Conservation (phyloP, 1,140 invertebrate genomes). For the Apis laboriosa region DNA sequence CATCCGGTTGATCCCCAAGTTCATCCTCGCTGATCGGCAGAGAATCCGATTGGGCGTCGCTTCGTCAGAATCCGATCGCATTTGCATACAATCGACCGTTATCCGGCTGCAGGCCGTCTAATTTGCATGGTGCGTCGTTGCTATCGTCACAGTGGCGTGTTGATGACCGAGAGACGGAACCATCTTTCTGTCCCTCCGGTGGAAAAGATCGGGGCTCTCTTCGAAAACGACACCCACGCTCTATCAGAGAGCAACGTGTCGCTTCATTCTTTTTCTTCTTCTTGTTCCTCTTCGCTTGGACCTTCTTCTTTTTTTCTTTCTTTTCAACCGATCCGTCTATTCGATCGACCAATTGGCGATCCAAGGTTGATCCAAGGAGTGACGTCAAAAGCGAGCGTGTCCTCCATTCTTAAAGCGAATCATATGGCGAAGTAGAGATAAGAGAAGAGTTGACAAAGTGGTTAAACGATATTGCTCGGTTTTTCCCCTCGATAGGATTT, state of each 20-base stretch:
- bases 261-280: too few relatives aligned
- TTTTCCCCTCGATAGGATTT: neutral
- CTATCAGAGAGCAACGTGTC: too few relatives aligned
- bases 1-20: slow-evolving; percentile 45
- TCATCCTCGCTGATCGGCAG: slow-evolving; percentile 10
- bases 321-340: neutral
- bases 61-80: slow-evolving; percentile 61
- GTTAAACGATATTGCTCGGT: neutral
- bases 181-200: neutral
- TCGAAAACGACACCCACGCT: slow-evolving; percentile 13
- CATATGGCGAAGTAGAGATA: neutral
- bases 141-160: slow-evolving; percentile 32
- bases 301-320: too few relatives aligned
- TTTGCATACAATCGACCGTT: slow-evolving; percentile 65
- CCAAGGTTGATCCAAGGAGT: neutral
- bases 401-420: neutral
- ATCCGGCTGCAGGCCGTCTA: slow-evolving; percentile 49
- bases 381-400: neutral
- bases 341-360: neutral
- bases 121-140: slow-evolving; percentile 55
- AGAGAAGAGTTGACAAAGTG: neutral
- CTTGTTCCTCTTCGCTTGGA: too few relatives aligned
- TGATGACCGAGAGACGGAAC: slow-evolving; percentile 22
- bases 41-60: slow-evolving; percentile 40
- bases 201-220: neutral